Evolutionary conservation across 2,797 vertebrate species (phyloP).

Genomic region (Tapera naevia): DNA sequence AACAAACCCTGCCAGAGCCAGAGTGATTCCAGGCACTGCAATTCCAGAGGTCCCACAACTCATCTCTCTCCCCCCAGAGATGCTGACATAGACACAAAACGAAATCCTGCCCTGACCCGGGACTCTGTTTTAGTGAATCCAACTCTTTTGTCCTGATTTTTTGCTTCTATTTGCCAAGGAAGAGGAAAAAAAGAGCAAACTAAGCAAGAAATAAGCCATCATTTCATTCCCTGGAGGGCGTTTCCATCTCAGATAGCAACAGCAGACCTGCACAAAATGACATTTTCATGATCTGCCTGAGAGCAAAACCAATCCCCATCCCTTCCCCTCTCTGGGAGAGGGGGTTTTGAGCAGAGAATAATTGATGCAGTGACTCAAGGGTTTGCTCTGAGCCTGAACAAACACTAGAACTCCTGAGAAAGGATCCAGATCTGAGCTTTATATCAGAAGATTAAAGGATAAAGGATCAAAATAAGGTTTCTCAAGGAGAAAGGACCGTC

Average conservation of each 20-base stretch:
- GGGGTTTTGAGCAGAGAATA: not conserved
- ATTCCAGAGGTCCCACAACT: not conserved
- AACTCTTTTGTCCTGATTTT: not conserved
- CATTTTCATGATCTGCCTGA: not conserved
- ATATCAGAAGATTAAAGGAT: not conserved
- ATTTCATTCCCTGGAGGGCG: not conserved
- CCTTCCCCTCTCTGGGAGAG: fast-evolving
- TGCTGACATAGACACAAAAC: not conserved
- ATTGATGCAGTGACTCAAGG: not conserved
- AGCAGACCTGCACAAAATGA: not conserved
- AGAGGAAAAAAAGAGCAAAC: not conserved
- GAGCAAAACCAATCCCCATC: not conserved
- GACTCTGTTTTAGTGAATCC: not conserved
- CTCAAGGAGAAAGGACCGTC: not conserved
- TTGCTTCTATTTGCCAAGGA: not conserved
- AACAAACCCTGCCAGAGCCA: not conserved
- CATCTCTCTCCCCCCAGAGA: not conserved
- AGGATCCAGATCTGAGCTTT: not conserved
- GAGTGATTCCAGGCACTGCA: not conserved
- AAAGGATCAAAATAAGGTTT: not conserved
- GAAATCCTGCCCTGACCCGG: not conserved
- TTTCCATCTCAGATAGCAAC: not conserved
- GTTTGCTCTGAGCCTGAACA: not conserved
- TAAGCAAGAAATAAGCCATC: not conserved
- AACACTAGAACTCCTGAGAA: not conserved